A percentile compares a stretch with the other conserved stretches of the same genome.
Evolutionary conservation across 2,888 invertebrate genomes (phyloP).

Genomic region (Seira musarum): DNA sequence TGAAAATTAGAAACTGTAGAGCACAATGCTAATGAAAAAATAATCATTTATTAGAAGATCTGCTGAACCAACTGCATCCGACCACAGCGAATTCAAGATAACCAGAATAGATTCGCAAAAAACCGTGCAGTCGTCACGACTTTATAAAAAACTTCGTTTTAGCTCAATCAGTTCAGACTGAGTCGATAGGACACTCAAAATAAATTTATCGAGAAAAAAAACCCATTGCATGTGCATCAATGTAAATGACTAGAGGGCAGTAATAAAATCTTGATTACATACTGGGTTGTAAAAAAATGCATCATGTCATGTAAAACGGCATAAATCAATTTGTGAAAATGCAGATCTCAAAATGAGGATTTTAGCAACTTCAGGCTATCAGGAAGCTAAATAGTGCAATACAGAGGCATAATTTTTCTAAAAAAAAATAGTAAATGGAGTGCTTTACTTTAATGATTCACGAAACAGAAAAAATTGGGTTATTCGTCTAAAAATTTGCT

Average conservation of each 20-base stretch:
- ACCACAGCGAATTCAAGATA: conserved; percentile 53
- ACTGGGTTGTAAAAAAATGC: too few relatives aligned
- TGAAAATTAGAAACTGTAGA: neutral
- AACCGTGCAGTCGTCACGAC: conserved; percentile 27
- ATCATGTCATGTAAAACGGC: neutral
- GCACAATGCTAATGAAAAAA: neutral
- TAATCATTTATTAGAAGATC: neutral
- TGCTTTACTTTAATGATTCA: too few relatives aligned
- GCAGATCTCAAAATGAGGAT: too few relatives aligned
- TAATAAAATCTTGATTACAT: neutral
- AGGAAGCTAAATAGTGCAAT: too few relatives aligned
- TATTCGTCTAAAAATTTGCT: too few relatives aligned
- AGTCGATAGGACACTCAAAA: neutral
- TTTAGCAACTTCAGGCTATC: too few relatives aligned
- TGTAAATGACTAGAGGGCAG: neutral
- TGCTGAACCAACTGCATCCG: conserved; percentile 40
- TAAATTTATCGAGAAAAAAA: neutral
- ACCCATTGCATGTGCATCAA: neutral
- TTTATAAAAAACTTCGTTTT: neutral
- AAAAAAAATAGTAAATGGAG: too few relatives aligned
- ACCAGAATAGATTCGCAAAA: conserved; percentile 44
- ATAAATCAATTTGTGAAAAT: too few relatives aligned
- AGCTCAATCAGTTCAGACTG: neutral
- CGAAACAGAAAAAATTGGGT: too few relatives aligned
- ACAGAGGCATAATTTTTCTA: too few relatives aligned